Base-by-base conservation (phyloP, 2,113 vertebrate genomes). In the Python bivittatus region DNA sequence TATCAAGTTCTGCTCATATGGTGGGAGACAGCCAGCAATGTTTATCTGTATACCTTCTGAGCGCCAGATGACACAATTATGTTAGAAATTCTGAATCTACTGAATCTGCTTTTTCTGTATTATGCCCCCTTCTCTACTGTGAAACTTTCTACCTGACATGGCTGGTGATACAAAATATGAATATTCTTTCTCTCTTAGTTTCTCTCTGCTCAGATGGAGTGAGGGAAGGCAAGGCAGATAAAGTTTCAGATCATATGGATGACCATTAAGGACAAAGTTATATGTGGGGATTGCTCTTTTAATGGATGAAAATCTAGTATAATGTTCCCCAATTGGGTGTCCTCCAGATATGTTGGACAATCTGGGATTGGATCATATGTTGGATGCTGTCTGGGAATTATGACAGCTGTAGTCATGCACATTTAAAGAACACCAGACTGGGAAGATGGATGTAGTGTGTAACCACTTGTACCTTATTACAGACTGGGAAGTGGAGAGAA, bases 11-110 rank as follows among this genome's bases (percentile, higher is more conserved):
- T 90, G 86, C 48, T 61, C 20, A 44, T 8, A 9, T 33, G 84
- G 79, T 56, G 0, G 0, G 88, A 10, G 17, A 79, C 33, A 79
- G 20, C 22, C 33, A 42, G 29, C 72, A 79, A 17, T 79, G 87
- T 44, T 83, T 20, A 42, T n/a, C 38, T 92, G 48, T 93, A 11
- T 94, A 89, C 89, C 88, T 1, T 0, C 90, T 94, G 94, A 93
- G 96, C 96, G 95, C 96, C 96, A 96, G 96, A 95, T 87, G 93
- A 94, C 54, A 86, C 0, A 1, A 90, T 91, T 57, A 94, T 96
- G 93, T 95, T 92, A 72, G 0, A 0, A 53, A 0, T 6, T 0
- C 84, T 91, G 60, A 93, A 88, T 91, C 93, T 90, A 95, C 91
- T 6, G 0, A 85, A 93, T 95, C 17, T 92, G 93, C 91, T 95